phyloP scores from a whole-genome alignment of 2,113 vertebrate species.

The Upupa epops region DNA sequence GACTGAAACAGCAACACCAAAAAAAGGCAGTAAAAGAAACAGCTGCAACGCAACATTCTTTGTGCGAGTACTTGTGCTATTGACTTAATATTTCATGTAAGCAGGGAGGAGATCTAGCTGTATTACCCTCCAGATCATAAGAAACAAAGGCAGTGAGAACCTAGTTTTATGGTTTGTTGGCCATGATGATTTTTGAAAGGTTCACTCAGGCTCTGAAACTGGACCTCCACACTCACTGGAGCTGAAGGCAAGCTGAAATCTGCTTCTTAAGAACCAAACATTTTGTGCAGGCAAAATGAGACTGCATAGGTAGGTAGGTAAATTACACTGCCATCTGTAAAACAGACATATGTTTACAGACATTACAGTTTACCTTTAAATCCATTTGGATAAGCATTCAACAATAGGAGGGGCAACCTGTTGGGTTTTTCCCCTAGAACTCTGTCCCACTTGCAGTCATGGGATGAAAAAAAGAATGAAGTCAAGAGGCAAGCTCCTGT shows the following conservation, averaged over 20 bases:
- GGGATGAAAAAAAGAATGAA: background rate
- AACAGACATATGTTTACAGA: background rate
- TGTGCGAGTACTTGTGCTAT: background rate
- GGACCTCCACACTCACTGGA: background rate
- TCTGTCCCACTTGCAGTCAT: background rate
- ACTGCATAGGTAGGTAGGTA: background rate
- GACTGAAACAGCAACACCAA: background rate
- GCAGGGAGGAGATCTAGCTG: background rate
- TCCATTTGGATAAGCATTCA: background rate
- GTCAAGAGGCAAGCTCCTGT: fast-evolving
- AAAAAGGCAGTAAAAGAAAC: background rate
- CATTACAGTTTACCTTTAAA: background rate
- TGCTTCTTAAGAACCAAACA: background rate
- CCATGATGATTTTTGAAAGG: background rate
- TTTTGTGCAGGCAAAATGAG: background rate
- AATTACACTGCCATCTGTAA: background rate
- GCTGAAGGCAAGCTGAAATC: background rate
- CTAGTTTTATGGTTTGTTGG: background rate
- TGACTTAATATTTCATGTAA: background rate
- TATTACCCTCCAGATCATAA: background rate
- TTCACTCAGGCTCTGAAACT: background rate
- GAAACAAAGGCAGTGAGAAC: background rate
- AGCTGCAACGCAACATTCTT: background rate
- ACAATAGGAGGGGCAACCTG: background rate
- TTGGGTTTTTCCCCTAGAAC: background rate